Evolutionary conservation across 2,888 invertebrate genomes (phyloP).

Genomic region (Trichopoda pennipes): DNA sequence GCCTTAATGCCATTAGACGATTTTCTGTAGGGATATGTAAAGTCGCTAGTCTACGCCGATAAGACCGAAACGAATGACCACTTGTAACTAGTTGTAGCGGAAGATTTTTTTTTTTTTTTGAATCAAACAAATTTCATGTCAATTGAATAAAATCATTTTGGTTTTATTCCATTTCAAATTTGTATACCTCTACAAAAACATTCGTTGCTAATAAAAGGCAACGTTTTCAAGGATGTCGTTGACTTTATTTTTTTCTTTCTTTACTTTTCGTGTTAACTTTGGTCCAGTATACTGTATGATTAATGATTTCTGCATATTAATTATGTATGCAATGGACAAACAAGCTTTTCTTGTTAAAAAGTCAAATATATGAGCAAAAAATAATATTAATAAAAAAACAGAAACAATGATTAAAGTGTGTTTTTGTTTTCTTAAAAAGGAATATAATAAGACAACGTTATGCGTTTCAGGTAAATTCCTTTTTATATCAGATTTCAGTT

Average conservation of each 20-base stretch:
- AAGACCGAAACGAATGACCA: too few relatives aligned
- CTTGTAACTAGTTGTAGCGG: too few relatives aligned
- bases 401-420: conserved; percentile 47
- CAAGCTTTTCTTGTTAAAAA: conserved; percentile 62
- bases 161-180: too few relatives aligned
- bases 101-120: too few relatives aligned
- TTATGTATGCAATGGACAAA: conserved; percentile 65
- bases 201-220: background rate
- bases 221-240: conserved; percentile 44
- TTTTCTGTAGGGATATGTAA: too few relatives aligned
- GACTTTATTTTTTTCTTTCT: conserved; percentile 20
- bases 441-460: background rate
- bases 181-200: background rate
- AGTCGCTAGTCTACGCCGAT: too few relatives aligned
- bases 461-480: conserved; percentile 55
- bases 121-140: too few relatives aligned
- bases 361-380: conserved; percentile 14
- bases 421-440: conserved; percentile 31
- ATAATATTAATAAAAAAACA: conserved; percentile 7
- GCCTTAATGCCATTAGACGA: too few relatives aligned
- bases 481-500: conserved; percentile 53
- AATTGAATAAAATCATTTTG: too few relatives aligned
- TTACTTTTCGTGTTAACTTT: conserved; percentile 43
- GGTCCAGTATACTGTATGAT: conserved; percentile 64
- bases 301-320: conserved; percentile 68